Evolutionary conservation across 2,797 vertebrate genomes (phyloP).

Genomic region (Intellagama lesueurii): DNA sequence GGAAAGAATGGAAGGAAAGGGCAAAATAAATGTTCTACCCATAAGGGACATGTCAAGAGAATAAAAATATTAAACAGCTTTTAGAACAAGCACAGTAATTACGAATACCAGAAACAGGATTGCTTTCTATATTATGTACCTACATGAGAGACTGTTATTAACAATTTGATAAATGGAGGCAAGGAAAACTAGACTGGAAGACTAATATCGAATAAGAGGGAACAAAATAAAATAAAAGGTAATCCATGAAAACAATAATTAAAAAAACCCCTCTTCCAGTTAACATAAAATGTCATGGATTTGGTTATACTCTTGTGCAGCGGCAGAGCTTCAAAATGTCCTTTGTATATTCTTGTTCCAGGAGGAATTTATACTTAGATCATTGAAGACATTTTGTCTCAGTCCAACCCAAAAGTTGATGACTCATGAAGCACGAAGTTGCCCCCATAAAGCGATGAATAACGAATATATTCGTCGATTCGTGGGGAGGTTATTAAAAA

Average conservation of each 20-base stretch:
- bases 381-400: too few relatives aligned
- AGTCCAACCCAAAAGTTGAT: too few relatives aligned
- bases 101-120: not conserved
- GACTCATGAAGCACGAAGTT: too few relatives aligned
- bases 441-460: too few relatives aligned
- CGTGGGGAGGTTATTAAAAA: too few relatives aligned
- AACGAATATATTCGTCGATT: too few relatives aligned
- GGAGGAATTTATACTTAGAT: too few relatives aligned
- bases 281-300: not conserved
- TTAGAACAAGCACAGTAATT: not conserved
- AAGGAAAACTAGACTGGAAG: slow-evolving; percentile 23
- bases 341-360: too few relatives aligned
- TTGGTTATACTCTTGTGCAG: not conserved
- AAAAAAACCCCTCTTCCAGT: not conserved
- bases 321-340: not conserved
- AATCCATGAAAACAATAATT: not conserved
- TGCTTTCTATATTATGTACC: not conserved
- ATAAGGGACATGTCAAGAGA: not conserved
- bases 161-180: not conserved
- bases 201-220: not conserved
- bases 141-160: not conserved
- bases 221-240: not conserved
- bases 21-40: not conserved
- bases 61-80: slow-evolving; percentile 25
- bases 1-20: not conserved